Percentiles rank a stretch among this genome's conserved stretches.
Evolutionary conservation across 2,888 invertebrate species (phyloP).

Genomic region (Ichneumoninae sp.): DNA sequence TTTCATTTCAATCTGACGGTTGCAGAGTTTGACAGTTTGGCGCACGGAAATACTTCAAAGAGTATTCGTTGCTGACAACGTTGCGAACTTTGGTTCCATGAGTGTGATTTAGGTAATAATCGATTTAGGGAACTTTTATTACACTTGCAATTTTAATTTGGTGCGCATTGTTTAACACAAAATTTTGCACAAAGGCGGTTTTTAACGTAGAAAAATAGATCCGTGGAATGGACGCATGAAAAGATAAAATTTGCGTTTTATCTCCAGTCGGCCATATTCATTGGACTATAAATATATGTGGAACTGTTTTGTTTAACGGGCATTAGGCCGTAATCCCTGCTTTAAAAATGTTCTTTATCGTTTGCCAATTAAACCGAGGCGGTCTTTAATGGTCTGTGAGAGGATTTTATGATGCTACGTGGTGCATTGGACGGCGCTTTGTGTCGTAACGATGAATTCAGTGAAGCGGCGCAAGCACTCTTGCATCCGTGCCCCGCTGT

Average conservation of each 20-base stretch:
- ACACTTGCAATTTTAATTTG: too few species aligned
- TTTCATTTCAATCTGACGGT: too few species aligned
- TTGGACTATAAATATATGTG: neutral
- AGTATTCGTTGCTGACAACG: too few species aligned
- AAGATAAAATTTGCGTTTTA: neutral
- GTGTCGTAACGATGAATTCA: slow-evolving; percentile 20
- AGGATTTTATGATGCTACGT: slow-evolving; percentile 39
- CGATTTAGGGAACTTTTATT: neutral
- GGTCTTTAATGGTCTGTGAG: slow-evolving; percentile 45
- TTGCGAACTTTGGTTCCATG: too few species aligned
- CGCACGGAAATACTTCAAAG: too few species aligned
- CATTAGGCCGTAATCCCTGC: neutral
- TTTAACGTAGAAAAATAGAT: neutral
- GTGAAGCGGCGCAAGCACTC: neutral
- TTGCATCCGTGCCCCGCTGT: neutral
- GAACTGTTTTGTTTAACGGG: neutral
- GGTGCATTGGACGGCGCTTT: neutral
- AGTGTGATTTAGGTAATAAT: neutral
- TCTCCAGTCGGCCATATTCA: neutral
- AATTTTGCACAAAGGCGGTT: neutral
- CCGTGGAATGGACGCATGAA: neutral
- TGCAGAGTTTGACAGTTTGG: too few species aligned
- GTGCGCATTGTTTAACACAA: neutral
- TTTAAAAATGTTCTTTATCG: slow-evolving; percentile 31
- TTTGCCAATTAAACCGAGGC: slow-evolving; percentile 48